Conservation (phyloP, 2,888 invertebrate genomes). For the Trichacis sp. region DNA sequence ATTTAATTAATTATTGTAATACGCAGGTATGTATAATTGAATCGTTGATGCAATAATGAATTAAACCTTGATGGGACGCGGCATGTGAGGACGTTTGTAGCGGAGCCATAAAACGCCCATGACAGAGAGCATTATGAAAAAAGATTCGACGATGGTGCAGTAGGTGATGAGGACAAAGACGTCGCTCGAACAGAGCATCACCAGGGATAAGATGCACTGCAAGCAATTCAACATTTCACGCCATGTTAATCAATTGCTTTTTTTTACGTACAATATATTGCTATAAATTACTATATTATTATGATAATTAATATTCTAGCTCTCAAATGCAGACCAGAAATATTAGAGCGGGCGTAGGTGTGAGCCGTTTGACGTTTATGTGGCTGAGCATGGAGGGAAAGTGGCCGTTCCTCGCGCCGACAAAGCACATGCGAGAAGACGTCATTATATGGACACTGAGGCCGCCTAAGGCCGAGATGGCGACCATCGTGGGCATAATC, state of each 20-base stretch:
- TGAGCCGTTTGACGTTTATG: conserved; percentile 80
- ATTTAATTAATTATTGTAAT: no score
- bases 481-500: conserved; percentile 92
- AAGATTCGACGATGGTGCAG: conserved; percentile 91
- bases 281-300: no score
- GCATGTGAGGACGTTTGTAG: conserved; percentile 82
- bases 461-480: conserved; percentile 92
- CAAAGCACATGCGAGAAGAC: conserved; percentile 91
- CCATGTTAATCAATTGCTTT: no score
- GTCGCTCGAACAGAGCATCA: conserved; percentile 88
- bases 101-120: conserved; percentile 87
- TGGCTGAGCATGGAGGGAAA: conserved; percentile 86
- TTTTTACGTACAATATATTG: no score
- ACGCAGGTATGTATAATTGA: no score
- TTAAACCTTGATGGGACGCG: conserved; percentile 90
- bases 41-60: no score
- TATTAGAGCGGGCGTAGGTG: conserved; percentile 84
- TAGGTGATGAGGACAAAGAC: conserved; percentile 90
- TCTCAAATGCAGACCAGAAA: conserved; percentile 88
- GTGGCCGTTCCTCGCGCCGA: conserved; percentile 90
- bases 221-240: no score
- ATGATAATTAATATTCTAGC: no score
- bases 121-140: conserved; percentile 90
- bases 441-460: conserved; percentile 96
- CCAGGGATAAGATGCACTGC: conserved; percentile 84